A percentile compares a stretch with the other conserved stretches of the same genome.
These are phyloP conservation scores for Triplophysa yarkandensis DNA, from an alignment of 2,797 vertebrate genomes.

Conservation along the genomic window DNA sequence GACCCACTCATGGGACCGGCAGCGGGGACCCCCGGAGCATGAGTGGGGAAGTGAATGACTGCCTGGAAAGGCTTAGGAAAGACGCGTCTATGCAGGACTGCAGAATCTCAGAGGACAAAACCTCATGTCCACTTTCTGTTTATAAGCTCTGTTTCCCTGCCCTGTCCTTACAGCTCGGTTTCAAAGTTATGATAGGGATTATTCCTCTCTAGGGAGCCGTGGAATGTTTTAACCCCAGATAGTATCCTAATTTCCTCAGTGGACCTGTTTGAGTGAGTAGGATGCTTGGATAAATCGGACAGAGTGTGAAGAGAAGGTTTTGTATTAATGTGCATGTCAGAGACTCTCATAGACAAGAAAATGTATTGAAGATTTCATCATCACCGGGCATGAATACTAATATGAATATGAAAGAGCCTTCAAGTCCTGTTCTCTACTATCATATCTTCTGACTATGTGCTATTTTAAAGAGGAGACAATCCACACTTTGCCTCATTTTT, in stretches of 20 bases:
- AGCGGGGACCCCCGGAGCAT: slow-evolving; percentile 90
- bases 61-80: slow-evolving; percentile 2
- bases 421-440: neutral
- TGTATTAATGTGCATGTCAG: slow-evolving; percentile 52
- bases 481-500: neutral
- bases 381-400: neutral
- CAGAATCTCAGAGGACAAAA: slow-evolving; percentile 60
- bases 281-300: neutral
- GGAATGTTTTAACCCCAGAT: neutral
- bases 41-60: slow-evolving; percentile 56
- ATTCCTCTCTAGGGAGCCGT: neutral
- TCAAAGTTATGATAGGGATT: neutral
- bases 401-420: slow-evolving; percentile 3
- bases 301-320: slow-evolving; percentile 16
- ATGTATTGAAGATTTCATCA: slow-evolving; percentile 25
- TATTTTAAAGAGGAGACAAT: neutral
- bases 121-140: slow-evolving; percentile 50
- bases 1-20: slow-evolving; percentile 87
- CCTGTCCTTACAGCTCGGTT: slow-evolving; percentile 17
- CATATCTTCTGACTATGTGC: neutral
- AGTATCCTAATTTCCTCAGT: slow-evolving; percentile 42
- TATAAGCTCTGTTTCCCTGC: slow-evolving; percentile 47
- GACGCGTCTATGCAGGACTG: slow-evolving; percentile 6
- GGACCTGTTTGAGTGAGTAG: slow-evolving; percentile 17
- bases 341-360: slow-evolving; percentile 43